phyloP scores from a whole-genome alignment of 2,113 vertebrate species.

The Catharus bicknelli region DNA sequence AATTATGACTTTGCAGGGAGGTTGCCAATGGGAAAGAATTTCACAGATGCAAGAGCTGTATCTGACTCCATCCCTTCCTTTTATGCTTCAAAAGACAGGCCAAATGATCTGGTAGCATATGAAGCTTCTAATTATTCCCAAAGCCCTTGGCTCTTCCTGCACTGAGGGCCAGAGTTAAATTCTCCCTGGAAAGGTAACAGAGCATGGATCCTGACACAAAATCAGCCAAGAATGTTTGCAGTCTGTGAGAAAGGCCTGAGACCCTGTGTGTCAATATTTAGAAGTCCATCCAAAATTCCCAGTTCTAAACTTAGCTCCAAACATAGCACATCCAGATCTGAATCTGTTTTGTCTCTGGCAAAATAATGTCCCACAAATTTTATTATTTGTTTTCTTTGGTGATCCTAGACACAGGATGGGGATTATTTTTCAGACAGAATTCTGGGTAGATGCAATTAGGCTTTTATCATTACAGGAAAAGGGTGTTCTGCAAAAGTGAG shows the following conservation, averaged over 20 bases:
- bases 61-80: not conserved
- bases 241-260: not conserved
- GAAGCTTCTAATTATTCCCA: not conserved
- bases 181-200: slow-evolving; percentile 43
- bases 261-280: not conserved
- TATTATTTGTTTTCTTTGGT: slow-evolving; percentile 43
- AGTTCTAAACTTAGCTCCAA: slow-evolving; percentile 37
- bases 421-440: not conserved
- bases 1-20: not conserved
- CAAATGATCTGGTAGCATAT: not conserved
- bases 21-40: slow-evolving; percentile 18
- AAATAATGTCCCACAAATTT: not conserved
- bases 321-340: not conserved
- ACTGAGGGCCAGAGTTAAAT: not conserved
- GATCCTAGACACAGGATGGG: not conserved
- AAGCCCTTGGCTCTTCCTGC: not conserved
- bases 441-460: not conserved
- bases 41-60: not conserved
- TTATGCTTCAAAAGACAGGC: not conserved
- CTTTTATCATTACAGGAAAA: not conserved
- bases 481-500: not conserved
- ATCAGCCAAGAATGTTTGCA: slow-evolving; percentile 29
- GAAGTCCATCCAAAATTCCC: not conserved
- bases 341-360: slow-evolving; percentile 38
- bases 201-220: not conserved